phyloP scores from a whole-genome alignment of 92 coral and sea anemone species.

The Porites divaricata region DNA sequence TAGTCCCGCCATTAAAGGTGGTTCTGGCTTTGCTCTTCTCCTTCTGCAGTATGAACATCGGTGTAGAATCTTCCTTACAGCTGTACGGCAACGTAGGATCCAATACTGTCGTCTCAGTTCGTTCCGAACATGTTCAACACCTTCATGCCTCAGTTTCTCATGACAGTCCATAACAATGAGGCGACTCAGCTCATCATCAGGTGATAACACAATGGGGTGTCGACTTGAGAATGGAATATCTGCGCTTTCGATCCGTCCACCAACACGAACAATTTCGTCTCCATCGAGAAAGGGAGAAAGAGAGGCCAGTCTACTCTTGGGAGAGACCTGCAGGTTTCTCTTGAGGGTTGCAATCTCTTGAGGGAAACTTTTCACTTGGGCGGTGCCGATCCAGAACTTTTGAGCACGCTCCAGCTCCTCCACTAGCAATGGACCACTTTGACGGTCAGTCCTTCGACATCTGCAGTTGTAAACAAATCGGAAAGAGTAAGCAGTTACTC shows the following conservation, averaged over 20 bases:
- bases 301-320: no score
- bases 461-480: constrained; percentile 41
- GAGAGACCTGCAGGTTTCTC: no score
- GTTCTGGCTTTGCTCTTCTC: constrained; percentile 32
- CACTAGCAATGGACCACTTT: constrained; percentile 10
- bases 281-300: constrained; percentile 40
- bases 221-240: constrained; percentile 48
- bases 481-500: constrained; percentile 26
- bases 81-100: constrained; percentile 44
- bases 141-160: constrained; percentile 36
- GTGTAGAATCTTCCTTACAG: constrained; percentile 4
- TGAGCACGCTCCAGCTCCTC: no score
- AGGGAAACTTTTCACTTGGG: no score
- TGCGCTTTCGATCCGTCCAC: constrained; percentile 56
- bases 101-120: constrained; percentile 55
- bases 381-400: no score
- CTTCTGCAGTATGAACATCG: constrained; percentile 44
- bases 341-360: no score
- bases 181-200: constrained; percentile 48
- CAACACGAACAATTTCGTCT: constrained; percentile 48
- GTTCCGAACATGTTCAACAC: constrained; percentile 48
- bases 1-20: neutral
- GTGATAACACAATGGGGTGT: constrained; percentile 38
- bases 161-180: constrained; percentile 41
- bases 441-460: constrained; percentile 18